Conservation (phyloP, 2,797 vertebrate genomes). For the Synaphobranchus kaupii region DNA sequence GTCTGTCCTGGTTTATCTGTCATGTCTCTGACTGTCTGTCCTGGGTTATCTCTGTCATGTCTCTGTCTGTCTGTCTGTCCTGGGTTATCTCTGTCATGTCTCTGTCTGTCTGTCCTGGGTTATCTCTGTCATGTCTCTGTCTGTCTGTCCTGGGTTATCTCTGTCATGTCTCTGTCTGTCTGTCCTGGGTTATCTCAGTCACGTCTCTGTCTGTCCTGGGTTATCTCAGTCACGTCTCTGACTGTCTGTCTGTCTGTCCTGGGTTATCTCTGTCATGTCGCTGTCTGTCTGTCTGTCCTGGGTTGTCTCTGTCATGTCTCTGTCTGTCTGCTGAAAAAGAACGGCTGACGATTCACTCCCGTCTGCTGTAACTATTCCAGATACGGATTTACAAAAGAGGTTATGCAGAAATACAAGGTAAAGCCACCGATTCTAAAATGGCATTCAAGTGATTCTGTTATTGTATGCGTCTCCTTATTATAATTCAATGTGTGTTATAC, state of each 20-base stretch:
- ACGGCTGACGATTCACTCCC: background rate
- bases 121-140: too few relatives aligned
- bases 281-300: background rate
- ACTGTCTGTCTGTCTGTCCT: too few relatives aligned
- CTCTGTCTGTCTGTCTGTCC: background rate
- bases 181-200: too few relatives aligned
- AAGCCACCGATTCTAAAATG: conserved; percentile 33
- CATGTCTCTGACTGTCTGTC: too few relatives aligned
- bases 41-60: too few relatives aligned
- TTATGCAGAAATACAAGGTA: conserved; percentile 94
- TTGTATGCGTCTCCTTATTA: background rate
- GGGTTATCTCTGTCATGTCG: too few relatives aligned
- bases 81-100: background rate
- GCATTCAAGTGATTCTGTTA: background rate
- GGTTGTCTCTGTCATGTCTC: background rate
- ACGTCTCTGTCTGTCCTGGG: background rate
- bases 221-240: too few relatives aligned
- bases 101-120: background rate
- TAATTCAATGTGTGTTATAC: background rate
- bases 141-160: too few relatives aligned
- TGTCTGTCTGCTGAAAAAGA: background rate
- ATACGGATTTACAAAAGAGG: conserved; percentile 95
- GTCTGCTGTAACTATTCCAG: conserved; percentile 68
- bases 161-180: background rate
- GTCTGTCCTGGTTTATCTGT: too few relatives aligned